Evolutionary conservation across 2,113 vertebrate species (phyloP), one percentile per base, ranked within the genome.

Genomic region (Myanophis thanlyinensis): DNA sequence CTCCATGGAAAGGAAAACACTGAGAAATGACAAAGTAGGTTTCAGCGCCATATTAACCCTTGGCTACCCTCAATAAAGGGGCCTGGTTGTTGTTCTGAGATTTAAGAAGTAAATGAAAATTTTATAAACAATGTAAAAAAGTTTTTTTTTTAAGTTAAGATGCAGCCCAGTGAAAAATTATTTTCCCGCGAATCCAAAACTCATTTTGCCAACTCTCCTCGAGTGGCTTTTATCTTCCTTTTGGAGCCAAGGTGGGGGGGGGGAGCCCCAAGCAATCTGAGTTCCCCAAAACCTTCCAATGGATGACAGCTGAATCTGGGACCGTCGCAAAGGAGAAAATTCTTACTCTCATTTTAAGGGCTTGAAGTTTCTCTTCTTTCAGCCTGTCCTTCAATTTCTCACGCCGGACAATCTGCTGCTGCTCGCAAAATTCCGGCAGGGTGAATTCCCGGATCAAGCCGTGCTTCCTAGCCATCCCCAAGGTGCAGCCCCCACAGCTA

Each of bases 401-500:
- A 0, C 95, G 96, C 1, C 98, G 98, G 0, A 98, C 92, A 0
- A 95, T 97, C 30, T 97, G 97, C 95, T 99, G 99, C 95, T 99
- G 98, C 93, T 98, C 97, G 0, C 98, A 98, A 51, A 99, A 99
- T 97, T 99, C 99, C 0, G 98, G 98, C 22, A 99, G 96, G 0
- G 99, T 99, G 97, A 98, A 99, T 9, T 97, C 98, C 90, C 96
- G 97, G 90, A 97, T 98, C 48, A 96, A 94, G 35, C 97, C 98
- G 97, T 99, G 99, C 89, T 97, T 98, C 89, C 97, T 97, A 94
- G 98, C 97, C 99, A 99, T 99, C 12, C 99, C 99, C 93, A 99
- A 97, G n/a, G 98, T 99, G 85, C 99, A 99, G 88, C 99, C 99
- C 0, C 99, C 99, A 0, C 98, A 98, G 96, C 99, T 99, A 44